phyloP scores from a whole-genome alignment of 2,888 invertebrate genomes.

The Scaptomyza flava region DNA sequence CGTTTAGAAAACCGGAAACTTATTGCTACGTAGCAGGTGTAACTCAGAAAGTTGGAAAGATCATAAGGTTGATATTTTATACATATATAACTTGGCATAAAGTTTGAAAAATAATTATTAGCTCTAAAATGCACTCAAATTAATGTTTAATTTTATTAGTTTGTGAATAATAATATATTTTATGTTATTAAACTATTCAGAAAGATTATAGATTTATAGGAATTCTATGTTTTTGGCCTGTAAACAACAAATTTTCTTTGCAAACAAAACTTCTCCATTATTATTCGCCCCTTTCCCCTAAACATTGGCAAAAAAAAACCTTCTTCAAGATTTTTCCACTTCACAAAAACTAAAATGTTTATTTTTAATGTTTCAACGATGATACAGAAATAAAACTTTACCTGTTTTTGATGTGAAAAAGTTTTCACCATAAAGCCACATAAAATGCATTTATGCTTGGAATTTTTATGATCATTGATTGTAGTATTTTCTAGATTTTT shows the following conservation, averaged over 20 bases:
- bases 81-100: too few relatives aligned
- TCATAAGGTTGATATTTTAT: neutral
- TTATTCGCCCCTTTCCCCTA: too few relatives aligned
- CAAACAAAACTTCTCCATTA: neutral
- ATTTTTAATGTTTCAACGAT: slow-evolving; percentile 48
- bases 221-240: too few relatives aligned
- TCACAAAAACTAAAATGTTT: slow-evolving; percentile 41
- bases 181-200: too few relatives aligned
- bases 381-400: slow-evolving; percentile 49
- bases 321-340: neutral
- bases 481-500: slow-evolving; percentile 60
- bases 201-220: too few relatives aligned
- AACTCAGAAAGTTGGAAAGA: too few relatives aligned
- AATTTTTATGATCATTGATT: slow-evolving; percentile 65
- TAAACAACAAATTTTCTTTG: neutral
- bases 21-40: neutral
- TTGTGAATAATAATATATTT: too few relatives aligned
- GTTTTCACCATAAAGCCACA: slow-evolving; percentile 39
- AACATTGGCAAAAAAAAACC: too few relatives aligned
- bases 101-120: too few relatives aligned
- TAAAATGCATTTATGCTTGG: slow-evolving; percentile 71
- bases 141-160: too few relatives aligned
- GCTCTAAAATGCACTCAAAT: too few relatives aligned
- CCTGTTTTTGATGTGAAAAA: slow-evolving; percentile 28
- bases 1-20: neutral